Evolutionary conservation across 2,797 vertebrate genomes (phyloP), one percentile per base, ranked within the genome.

Genomic region (Enteromius viviparus): DNA sequence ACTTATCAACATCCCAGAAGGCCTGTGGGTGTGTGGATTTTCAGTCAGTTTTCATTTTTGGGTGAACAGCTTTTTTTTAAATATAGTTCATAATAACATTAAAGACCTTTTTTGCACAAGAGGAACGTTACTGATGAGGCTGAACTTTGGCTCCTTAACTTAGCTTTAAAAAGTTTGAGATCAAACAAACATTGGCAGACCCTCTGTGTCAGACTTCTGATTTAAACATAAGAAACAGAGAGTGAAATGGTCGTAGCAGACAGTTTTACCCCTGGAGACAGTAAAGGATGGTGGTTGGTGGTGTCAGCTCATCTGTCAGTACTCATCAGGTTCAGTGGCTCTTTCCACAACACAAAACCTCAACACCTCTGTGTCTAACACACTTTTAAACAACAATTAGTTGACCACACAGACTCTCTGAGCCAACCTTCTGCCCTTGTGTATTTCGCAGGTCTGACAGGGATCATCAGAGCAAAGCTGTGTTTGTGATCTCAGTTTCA

Each of bases 291-390:
- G 83, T 78, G 83, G 72, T 84, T 86, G 78, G n/a, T 17, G 66
- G 69, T 84, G 81, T 85, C 34, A 53, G 55, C 70, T 87, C 78
- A 85, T 82, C 81, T 87, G 84, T 87, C 87, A 85, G 32, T 60
- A 78, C 71, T 82, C 66, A 68, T 87, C 71, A 87, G 65, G 77
- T 71, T 85, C 81, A 80, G 49, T 37, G 40, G 62, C 19, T 32
- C 40, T 45, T 85, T 70, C 47, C 34, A 81, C 45, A 81, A 81
- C 29, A 64, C 15, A 51, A 5, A n/a, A 47, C n/a, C 15, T 40
- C 47, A 55, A 76, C 64, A 55, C 51, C 49, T 76, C 62, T 32
- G 37, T 58, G 71, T 68, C 81, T 68, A 68, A 76, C 49, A 58
- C 60, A 82, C 23, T 66, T 53, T 9, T 5, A 76, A 82, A 66